phyloP scores from a whole-genome alignment of 2,888 invertebrate species.

The Tenthredo livida region DNA sequence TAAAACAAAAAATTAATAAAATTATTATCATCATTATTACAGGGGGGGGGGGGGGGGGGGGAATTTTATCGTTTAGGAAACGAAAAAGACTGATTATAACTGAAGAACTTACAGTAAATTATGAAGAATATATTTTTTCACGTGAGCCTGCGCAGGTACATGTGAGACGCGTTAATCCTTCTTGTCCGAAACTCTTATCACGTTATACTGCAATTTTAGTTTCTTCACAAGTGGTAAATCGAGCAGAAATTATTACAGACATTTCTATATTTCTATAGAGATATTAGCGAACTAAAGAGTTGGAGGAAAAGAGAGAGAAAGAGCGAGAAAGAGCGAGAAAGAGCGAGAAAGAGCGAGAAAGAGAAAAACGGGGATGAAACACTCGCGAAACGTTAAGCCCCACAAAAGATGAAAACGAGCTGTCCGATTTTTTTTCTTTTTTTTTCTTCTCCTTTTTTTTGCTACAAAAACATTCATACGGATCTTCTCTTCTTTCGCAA shows the following conservation, averaged over 20 bases:
- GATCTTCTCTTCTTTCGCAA: neutral
- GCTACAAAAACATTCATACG: neutral
- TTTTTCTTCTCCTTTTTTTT: neutral
- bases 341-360: neutral
- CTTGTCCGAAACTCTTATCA: neutral
- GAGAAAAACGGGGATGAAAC: neutral
- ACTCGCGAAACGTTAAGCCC: neutral
- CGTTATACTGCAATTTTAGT: neutral
- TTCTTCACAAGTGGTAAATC: neutral
- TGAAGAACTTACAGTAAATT: too few relatives aligned
- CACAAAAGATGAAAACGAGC: neutral
- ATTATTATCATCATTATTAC: too few relatives aligned
- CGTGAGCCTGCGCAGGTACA: neutral
- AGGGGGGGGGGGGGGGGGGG: too few relatives aligned
- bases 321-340: neutral
- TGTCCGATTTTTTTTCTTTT: neutral
- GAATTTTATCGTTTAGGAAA: too few relatives aligned
- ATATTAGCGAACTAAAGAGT: neutral
- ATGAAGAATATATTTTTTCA: neutral
- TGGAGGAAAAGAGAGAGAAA: neutral
- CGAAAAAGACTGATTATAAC: too few relatives aligned
- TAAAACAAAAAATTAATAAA: too few relatives aligned
- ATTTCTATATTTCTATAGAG: neutral
- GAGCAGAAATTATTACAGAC: neutral
- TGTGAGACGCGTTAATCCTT: neutral